Base-by-base conservation (phyloP, 2,113 vertebrate genomes). In the Sylvietta virens region DNA sequence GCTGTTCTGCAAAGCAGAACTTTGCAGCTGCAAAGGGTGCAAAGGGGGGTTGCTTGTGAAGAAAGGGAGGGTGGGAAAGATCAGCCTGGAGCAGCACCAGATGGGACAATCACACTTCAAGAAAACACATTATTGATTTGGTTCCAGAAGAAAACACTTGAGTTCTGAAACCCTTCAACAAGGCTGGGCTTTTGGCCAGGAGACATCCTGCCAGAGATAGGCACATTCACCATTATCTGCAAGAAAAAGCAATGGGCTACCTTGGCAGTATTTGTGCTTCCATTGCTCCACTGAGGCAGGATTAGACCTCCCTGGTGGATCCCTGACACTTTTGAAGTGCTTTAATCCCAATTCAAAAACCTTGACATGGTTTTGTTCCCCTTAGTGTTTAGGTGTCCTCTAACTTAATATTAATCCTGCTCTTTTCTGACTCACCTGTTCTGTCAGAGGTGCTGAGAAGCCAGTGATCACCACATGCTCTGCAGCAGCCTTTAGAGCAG, bases 101-200 rank as follows among this genome's bases (percentile, higher is more conserved):
- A 3, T 58, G 30, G 15, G 31, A 37, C 7, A 15, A 15, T 35
- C 20, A 47, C 16, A 64, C 31, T 69, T 18, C 56, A 22, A 90
- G 15, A 72, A 67, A 60, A 57, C 7, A 14, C 30, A 2, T 13
- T 37, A 17, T 6, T 76, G 13, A 13, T 42, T 47, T 78, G 28
- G 23, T 40, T 81, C 48, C 23, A 45, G 27, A 48, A 48, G 42
- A 42, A 72, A 97, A 15, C 2, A 98, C 96, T 97, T 88, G 37
- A 97, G 94, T 98, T 98, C 95, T 98, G 97, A 83, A 98, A 97
- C 65, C 97, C 98, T 96, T 98, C 97, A 40, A 98, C 7, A 1
- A 98, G 95, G 37, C 92, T 98, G 87, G 97, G 96, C 88, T 98
- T 98, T 91, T 97, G 96, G 20, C 88, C 94, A 42, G 98, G 97